phyloP scores from a whole-genome alignment of 2,113 vertebrate genomes.

The Herpailurus yagouaroundi region DNA sequence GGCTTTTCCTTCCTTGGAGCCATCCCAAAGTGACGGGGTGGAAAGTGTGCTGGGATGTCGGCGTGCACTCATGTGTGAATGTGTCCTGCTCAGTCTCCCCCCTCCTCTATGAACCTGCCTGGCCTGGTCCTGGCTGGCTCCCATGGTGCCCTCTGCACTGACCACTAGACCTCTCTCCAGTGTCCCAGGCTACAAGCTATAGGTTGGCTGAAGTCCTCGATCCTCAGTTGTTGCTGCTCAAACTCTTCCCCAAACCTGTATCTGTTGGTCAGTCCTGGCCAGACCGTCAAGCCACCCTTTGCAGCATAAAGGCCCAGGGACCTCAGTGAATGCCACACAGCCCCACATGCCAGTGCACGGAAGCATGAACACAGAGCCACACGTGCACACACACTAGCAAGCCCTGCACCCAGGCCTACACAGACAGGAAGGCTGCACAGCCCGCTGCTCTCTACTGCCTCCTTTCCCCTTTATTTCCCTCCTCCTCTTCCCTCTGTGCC shows the following conservation, averaged over 20 bases:
- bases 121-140: not conserved
- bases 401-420: not conserved
- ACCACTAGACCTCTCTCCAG: not conserved
- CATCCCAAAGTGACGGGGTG: not conserved
- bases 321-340: not conserved
- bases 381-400: not conserved
- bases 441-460: not conserved
- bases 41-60: not conserved
- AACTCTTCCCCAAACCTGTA: not conserved
- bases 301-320: not conserved
- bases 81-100: not conserved
- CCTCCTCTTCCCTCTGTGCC: not conserved
- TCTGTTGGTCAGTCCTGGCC: not conserved
- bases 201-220: not conserved
- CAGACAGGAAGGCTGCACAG: not conserved
- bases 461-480: not conserved
- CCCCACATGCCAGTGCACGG: not conserved
- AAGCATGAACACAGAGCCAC: not conserved
- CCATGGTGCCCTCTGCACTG: not conserved
- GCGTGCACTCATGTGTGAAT: not conserved
- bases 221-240: not conserved
- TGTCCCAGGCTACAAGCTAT: not conserved
- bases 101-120: not conserved
- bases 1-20: not conserved
- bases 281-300: not conserved